Evolutionary conservation across 2,113 vertebrate genomes (phyloP).

Genomic region (Todiramphus saurophagus): DNA sequence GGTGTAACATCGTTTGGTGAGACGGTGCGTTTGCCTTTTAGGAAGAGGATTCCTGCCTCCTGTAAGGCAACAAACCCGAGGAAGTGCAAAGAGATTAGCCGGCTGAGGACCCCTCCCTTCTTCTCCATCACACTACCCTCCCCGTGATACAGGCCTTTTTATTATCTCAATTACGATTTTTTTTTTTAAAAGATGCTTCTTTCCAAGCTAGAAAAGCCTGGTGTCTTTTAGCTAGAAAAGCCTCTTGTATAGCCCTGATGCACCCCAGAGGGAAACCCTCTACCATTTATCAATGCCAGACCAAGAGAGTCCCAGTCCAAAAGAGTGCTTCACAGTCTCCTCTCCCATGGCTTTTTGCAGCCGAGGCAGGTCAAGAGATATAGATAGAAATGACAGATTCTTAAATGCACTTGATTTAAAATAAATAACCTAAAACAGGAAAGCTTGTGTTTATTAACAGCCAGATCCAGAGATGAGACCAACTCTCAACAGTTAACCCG

Average conservation of each 20-base stretch:
- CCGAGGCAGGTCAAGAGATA: background rate
- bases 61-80: background rate
- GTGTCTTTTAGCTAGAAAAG: background rate
- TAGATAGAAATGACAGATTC: background rate
- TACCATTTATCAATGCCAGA: background rate
- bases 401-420: background rate
- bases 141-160: background rate
- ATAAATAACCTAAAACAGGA: background rate
- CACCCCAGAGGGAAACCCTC: background rate
- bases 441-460: background rate
- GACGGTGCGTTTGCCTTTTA: background rate
- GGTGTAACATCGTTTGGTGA: rapidly evolving
- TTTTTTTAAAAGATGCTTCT: background rate
- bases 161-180: background rate
- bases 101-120: background rate
- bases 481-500: background rate
- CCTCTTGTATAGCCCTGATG: background rate
- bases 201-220: background rate
- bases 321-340: background rate
- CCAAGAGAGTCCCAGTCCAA: background rate
- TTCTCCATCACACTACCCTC: background rate
- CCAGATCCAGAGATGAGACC: background rate
- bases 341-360: background rate
- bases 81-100: background rate
- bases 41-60: background rate